Conservation (phyloP, 2,888 invertebrate genomes). For the Ormyrus labotus region DNA sequence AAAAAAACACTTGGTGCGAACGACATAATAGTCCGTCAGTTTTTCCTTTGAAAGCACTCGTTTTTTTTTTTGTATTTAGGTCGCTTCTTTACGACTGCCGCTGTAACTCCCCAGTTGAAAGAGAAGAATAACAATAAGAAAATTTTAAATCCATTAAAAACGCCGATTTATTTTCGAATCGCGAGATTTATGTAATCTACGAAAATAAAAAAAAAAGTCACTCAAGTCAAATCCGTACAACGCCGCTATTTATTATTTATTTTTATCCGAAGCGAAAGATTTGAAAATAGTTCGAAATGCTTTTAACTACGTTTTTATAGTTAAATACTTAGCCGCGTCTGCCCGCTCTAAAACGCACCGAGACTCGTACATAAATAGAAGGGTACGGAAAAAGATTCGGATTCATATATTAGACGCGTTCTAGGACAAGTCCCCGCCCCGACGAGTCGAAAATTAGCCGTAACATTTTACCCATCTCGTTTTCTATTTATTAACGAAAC, state of each 20-base stretch:
- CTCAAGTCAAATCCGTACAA: background rate
- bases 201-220: background rate
- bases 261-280: too few species aligned
- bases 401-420: constrained; percentile 27
- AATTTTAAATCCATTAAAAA: too few species aligned
- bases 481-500: too few species aligned
- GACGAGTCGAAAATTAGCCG: constrained; percentile 34
- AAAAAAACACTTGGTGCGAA: too few species aligned
- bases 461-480: background rate
- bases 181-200: too few species aligned
- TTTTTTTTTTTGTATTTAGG: too few species aligned
- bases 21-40: too few species aligned
- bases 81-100: too few species aligned
- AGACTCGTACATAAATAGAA: constrained; percentile 28
- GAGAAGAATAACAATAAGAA: too few species aligned
- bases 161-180: too few species aligned
- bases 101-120: too few species aligned
- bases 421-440: constrained; percentile 14
- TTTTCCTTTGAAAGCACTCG: too few species aligned
- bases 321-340: constrained; percentile 8
- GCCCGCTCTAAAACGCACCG: background rate
- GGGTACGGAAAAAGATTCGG: constrained; percentile 29
- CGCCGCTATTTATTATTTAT: background rate
- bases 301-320: constrained; percentile 28
- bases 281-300: constrained; percentile 8